Evolutionary conservation across 2,113 vertebrate species (phyloP).

Genomic region (Cinclus cinclus): DNA sequence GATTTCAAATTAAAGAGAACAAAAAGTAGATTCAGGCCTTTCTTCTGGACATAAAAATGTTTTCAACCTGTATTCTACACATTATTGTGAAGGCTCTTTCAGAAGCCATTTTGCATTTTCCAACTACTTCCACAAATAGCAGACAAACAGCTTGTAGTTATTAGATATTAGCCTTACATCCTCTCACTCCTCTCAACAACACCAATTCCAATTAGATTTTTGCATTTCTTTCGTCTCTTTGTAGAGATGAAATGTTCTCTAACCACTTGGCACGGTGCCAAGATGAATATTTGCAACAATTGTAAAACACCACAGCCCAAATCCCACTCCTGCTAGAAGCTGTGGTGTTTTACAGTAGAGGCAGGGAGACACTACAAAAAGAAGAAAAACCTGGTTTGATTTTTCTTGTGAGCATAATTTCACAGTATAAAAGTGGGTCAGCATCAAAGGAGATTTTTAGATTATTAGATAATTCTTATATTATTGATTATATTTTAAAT

Average conservation of each 20-base stretch:
- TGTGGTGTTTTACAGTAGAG: neutral
- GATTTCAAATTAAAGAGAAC: neutral
- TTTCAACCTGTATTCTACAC: neutral
- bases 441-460: neutral
- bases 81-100: neutral
- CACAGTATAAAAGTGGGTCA: neutral
- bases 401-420: neutral
- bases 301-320: neutral
- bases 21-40: neutral
- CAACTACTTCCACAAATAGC: neutral
- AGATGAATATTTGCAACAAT: neutral
- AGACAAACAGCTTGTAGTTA: neutral
- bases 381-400: neutral
- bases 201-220: neutral
- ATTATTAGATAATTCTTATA: neutral
- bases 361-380: neutral
- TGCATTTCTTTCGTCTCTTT: neutral
- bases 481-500: neutral
- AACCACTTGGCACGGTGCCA: neutral
- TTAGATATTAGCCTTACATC: neutral
- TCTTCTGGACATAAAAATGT: neutral
- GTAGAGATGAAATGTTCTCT: neutral
- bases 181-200: neutral
- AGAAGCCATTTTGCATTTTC: neutral
- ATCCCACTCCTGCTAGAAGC: neutral